A percentile compares a stretch with the other conserved stretches of the same genome.
phyloP scores from a whole-genome alignment of 2,113 vertebrate genomes.

The Sander lucioperca region DNA sequence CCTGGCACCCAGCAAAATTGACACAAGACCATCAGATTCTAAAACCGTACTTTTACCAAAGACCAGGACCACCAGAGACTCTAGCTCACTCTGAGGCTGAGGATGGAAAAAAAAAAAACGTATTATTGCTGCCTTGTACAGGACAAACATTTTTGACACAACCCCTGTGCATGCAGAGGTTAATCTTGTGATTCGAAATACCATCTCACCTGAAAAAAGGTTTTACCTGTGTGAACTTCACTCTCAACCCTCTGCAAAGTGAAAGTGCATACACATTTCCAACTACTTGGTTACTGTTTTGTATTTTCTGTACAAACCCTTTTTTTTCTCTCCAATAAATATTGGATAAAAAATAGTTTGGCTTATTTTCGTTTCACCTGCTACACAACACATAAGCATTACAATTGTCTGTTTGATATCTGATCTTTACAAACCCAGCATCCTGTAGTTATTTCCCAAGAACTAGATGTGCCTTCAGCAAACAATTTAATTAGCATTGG shows the following conservation, averaged over 20 bases:
- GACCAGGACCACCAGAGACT: conserved; percentile 20
- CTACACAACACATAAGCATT: not conserved
- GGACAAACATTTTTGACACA: not conserved
- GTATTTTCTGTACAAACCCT: not conserved
- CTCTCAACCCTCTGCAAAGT: not conserved
- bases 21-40: not conserved
- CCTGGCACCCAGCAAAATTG: conserved; percentile 12
- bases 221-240: not conserved
- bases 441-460: conserved; percentile 15
- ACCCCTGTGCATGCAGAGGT: not conserved
- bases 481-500: conserved; percentile 57
- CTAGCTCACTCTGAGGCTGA: not conserved
- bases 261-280: not conserved
- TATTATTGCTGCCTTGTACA: not conserved
- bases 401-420: not conserved
- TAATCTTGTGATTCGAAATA: not conserved
- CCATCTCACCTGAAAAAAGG: not conserved
- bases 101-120: no score
- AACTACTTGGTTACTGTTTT: no score
- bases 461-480: conserved; percentile 29
- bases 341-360: not conserved
- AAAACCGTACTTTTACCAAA: not conserved
- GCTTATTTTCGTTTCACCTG: not conserved
- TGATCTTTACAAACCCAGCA: conserved; percentile 34
- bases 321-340: not conserved